These are phyloP conservation scores for Melanostoma scalare DNA, from an alignment of 2,888 invertebrate species.

Conservation along the genomic window DNA sequence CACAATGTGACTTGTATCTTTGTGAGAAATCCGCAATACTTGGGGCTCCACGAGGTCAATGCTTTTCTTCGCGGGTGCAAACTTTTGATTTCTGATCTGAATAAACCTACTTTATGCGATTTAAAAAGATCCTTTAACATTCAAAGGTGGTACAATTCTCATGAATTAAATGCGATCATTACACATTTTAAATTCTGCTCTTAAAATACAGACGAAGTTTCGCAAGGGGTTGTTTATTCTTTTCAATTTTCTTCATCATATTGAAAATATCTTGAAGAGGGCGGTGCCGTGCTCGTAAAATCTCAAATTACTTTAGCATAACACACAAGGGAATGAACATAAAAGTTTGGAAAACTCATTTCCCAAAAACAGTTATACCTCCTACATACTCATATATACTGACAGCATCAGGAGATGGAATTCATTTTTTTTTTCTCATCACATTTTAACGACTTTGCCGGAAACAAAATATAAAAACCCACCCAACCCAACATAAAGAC, in stretches of 20 bases:
- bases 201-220: no score
- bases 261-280: slow-evolving; percentile 33
- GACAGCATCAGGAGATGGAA: slow-evolving; percentile 47
- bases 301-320: slow-evolving; percentile 57
- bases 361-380: slow-evolving; percentile 51
- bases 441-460: slow-evolving; percentile 66
- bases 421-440: slow-evolving; percentile 28
- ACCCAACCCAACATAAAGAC: slow-evolving; percentile 25
- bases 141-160: no score
- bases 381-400: neutral
- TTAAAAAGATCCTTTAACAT: no score
- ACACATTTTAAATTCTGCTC: no score
- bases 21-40: no score
- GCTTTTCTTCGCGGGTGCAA: no score
- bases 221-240: no score
- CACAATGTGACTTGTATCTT: no score
- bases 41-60: no score
- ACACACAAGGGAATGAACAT: slow-evolving; percentile 39
- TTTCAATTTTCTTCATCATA: slow-evolving; percentile 33
- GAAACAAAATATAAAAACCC: slow-evolving; percentile 62
- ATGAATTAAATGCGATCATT: no score
- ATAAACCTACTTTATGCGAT: no score
- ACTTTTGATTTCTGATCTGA: no score
- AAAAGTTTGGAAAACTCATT: slow-evolving; percentile 68
- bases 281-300: slow-evolving; percentile 40